These are phyloP conservation scores for Meliscaeva auricollis DNA, from an alignment of 2,888 invertebrate species.

Conservation along the genomic window DNA sequence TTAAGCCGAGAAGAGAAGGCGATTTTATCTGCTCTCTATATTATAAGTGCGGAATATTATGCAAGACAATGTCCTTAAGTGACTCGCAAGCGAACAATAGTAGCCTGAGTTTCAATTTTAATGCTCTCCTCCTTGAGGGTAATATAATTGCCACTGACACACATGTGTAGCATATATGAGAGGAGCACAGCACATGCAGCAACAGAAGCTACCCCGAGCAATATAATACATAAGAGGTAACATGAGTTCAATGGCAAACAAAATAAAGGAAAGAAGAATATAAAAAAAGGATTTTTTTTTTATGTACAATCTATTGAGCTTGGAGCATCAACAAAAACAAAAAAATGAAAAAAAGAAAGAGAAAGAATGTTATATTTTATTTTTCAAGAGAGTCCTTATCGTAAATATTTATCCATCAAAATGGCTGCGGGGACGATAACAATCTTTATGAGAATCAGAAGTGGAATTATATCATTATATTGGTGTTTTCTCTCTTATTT, in stretches of 20 bases:
- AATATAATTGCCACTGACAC: slow-evolving; percentile 62
- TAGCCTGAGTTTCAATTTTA: slow-evolving; percentile 68
- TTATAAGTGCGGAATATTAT: slow-evolving; percentile 38
- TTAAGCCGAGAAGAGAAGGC: background rate
- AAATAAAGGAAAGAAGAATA: background rate
- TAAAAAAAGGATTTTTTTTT: slow-evolving; percentile 7
- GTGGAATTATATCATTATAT: slow-evolving; percentile 55
- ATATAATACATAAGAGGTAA: slow-evolving; percentile 19
- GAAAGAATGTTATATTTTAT: slow-evolving; percentile 9
- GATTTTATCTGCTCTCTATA: slow-evolving; percentile 8
- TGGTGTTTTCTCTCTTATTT: slow-evolving; percentile 5
- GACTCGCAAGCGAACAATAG: slow-evolving; percentile 66
- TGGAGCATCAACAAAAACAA: background rate
- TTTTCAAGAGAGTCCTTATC: slow-evolving; percentile 60
- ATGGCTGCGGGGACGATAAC: slow-evolving; percentile 53
- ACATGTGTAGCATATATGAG: slow-evolving; percentile 13
- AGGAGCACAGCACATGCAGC: background rate
- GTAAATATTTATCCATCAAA: slow-evolving; percentile 70
- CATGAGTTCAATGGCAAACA: slow-evolving; percentile 58
- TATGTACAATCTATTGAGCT: slow-evolving; percentile 14
- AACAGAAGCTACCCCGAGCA: background rate
- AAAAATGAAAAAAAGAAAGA: no score
- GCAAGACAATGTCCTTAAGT: slow-evolving; percentile 71
- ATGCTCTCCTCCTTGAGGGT: slow-evolving; percentile 41
- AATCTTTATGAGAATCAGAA: slow-evolving; percentile 46